phyloP scores from a whole-genome alignment of 2,888 invertebrate genomes.

The Calliscelio sp. region DNA sequence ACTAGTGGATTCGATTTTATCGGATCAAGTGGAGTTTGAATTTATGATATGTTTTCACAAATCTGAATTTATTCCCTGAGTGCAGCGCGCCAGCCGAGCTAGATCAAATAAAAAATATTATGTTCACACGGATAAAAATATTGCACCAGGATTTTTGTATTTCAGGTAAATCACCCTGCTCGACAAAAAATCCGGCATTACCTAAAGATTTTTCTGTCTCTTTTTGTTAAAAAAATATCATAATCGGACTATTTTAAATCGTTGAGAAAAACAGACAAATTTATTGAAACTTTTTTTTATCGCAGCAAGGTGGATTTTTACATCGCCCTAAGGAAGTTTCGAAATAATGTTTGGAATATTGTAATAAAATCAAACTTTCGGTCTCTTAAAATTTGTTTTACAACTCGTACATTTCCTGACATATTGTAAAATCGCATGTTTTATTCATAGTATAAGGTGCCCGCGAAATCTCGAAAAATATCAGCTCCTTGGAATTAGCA shows the following conservation, averaged over 20 bases:
- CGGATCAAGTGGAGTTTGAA: constrained; percentile 69
- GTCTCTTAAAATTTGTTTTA: constrained; percentile 62
- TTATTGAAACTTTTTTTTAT: background rate
- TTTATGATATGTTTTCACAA: constrained; percentile 71
- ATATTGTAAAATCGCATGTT: constrained; percentile 67
- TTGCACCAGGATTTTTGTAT: constrained; percentile 43
- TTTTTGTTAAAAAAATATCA: constrained; percentile 31
- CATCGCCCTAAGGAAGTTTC: constrained; percentile 31
- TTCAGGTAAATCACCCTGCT: no score
- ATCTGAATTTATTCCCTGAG: constrained; percentile 62
- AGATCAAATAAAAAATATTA: constrained; percentile 70
- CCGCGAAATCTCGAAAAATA: constrained; percentile 59
- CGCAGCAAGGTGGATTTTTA: constrained; percentile 22
- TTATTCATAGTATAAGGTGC: constrained; percentile 61
- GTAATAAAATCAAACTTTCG: constrained; percentile 63
- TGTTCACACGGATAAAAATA: constrained; percentile 56
- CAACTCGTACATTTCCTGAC: constrained; percentile 58
- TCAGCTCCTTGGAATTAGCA: constrained; percentile 66
- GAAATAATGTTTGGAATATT: constrained; percentile 52
- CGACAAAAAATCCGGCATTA: no score
- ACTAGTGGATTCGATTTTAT: constrained; percentile 69
- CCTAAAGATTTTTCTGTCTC: no score
- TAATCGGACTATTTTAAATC: no score
- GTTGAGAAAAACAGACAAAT: background rate
- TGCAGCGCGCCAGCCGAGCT: constrained; percentile 18